Base-by-base conservation (phyloP, 2,797 vertebrate genomes). In the Darevskia mixta region DNA sequence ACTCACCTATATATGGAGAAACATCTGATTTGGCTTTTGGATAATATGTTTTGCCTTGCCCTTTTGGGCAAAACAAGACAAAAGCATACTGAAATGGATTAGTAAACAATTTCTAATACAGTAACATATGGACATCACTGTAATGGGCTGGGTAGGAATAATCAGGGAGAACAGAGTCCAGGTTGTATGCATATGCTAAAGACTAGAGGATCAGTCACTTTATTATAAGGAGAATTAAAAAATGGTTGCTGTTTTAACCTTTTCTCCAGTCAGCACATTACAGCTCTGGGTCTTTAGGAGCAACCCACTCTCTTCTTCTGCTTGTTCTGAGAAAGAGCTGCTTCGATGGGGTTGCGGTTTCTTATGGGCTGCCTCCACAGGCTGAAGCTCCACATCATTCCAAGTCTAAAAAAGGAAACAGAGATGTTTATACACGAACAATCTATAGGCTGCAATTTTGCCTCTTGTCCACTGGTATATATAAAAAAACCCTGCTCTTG, bases 321-420 rank as follows among this genome's bases (percentile, higher is more conserved):
- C 58, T 75, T 81, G 93, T n/a, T 86, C 55, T 73, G 95, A 95
- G 86, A 96, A 94, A 13, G 96, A 96, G 61, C 91, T 92, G 80
- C 95, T 96, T 92, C 91, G 91, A 1, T 5, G 87, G 85, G 89
- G 90, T 61, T 94, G 91, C 72, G 71, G 72, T 79, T 92, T 93
- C 88, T 89, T 91, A 3, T 87, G 89, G 88, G 83, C 77, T 85
- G 94, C 84, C 23, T 95, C 87, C 75, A 94, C 87, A 77, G 89
- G 69, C 11, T 95, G 88, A 3, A 96, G 95, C 38, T 96, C 94
- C 67, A 96, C 87, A 13, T 96, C 82, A 0, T 67, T 95, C 94
- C 95, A 94, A 18, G 82, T 89, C 96, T 96, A 88, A 89, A 66
- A 11, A 92, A 61, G 64, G 11, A 93, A 91, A 91, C 3, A 7